Evolutionary conservation across 64 coral and sea anemone species (phyloP).

Genomic region (Stichodactyla mertensii): DNA sequence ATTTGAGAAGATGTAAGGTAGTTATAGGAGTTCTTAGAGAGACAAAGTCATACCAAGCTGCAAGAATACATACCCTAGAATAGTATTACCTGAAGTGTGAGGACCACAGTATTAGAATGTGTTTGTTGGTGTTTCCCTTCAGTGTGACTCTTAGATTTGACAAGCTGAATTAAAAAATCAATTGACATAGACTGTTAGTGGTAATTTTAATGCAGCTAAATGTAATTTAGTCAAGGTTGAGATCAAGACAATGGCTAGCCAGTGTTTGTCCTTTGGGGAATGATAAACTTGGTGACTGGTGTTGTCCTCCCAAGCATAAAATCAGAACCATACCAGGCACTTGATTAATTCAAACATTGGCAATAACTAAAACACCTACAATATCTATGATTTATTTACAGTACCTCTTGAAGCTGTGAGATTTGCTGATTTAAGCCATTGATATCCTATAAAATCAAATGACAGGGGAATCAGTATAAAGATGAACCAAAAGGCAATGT

Average conservation of each 20-base stretch:
- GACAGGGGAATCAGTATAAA: no score
- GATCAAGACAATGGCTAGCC: no score
- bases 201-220: not conserved
- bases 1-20: no score
- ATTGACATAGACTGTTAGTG: no score
- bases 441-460: slow-evolving; percentile 69
- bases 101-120: slow-evolving; percentile 91
- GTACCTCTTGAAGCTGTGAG: slow-evolving; percentile 91
- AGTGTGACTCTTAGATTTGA: slow-evolving; percentile 66
- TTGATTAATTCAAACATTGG: not conserved
- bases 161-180: slow-evolving; percentile 55
- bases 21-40: no score
- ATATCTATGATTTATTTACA: not conserved
- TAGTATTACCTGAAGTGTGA: slow-evolving; percentile 70
- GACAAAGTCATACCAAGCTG: not conserved
- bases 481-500: no score
- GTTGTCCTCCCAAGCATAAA: no score
- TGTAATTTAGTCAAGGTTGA: not conserved
- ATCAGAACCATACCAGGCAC: no score
- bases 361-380: not conserved
- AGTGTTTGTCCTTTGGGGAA: no score
- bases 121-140: slow-evolving; percentile 90
- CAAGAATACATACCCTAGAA: no score
- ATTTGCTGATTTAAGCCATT: slow-evolving; percentile 86
- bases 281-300: no score